These are phyloP conservation scores for Drosophila ironensis DNA, from an alignment of 1,140 invertebrate genomes.

Conservation along the genomic window DNA sequence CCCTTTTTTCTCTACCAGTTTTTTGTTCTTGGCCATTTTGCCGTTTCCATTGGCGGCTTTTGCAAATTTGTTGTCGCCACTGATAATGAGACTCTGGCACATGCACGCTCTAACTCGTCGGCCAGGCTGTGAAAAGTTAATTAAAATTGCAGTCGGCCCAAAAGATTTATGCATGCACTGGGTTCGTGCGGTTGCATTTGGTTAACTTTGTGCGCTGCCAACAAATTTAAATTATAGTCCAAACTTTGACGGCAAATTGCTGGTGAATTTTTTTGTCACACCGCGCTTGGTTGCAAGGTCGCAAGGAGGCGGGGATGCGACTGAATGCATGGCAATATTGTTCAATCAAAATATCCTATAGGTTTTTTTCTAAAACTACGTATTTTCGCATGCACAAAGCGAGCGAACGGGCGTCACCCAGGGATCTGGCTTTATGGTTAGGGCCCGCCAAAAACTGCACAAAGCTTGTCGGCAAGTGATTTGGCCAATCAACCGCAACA, in stretches of 20 bases:
- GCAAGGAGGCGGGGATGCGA: not conserved
- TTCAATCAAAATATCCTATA: slow-evolving; percentile 1
- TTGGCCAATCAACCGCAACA: slow-evolving; percentile 62
- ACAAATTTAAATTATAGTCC: slow-evolving; percentile 28
- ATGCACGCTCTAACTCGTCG: not conserved
- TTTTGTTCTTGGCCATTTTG: slow-evolving; percentile 12
- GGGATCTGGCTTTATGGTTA: not conserved
- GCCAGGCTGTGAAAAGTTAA: slow-evolving; percentile 23
- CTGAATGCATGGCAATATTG: not conserved
- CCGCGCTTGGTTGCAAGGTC: not conserved
- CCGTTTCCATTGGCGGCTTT: slow-evolving; percentile 20
- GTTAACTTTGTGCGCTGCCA: not conserved
- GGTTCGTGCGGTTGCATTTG: slow-evolving; percentile 9
- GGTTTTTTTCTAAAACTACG: not conserved
- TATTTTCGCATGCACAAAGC: slow-evolving; percentile 14
- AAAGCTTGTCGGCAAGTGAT: slow-evolving; percentile 48
- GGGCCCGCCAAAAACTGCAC: slow-evolving; percentile 33
- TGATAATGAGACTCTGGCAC: slow-evolving; percentile 43
- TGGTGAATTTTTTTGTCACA: slow-evolving; percentile 1
- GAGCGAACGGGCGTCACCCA: not conserved
- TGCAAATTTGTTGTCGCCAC: slow-evolving; percentile 15
- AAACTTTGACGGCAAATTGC: slow-evolving; percentile 10
- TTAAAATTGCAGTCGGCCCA: slow-evolving; percentile 49
- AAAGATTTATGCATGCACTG: slow-evolving; percentile 45
- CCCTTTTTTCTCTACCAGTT: not conserved